Base-by-base conservation (phyloP, 2,888 invertebrate species). In the Pristionchus japonicus region DNA sequence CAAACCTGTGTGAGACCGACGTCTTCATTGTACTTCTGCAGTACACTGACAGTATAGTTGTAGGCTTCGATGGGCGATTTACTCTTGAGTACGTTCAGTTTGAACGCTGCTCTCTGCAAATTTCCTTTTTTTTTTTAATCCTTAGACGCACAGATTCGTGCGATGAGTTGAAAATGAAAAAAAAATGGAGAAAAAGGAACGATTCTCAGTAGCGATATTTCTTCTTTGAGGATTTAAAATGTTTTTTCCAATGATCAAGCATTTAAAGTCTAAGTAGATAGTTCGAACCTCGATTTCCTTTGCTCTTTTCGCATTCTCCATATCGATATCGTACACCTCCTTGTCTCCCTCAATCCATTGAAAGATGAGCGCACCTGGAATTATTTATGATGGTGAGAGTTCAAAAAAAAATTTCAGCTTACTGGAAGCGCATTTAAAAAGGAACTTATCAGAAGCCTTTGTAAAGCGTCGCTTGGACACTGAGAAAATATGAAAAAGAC, bases 321-420 rank as follows among this genome's bases (percentile, higher is more conserved):
- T 89, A 43, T 91, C 89, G 83, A 93, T 88, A 83, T 92, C 89
- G 74, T 90, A 90, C 80, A 89, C 74, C 89, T 94, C 94, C 84
- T 93, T 90, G 3, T 92, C 93, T 17, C 91, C 93, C 87, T 94
- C 94, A 57, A 94, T 90, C 74, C 90, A 89, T 89, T 91, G 89
- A 89, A 94, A 92, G 34, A 92, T 89, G 0, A 86, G 49, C 40
- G 86, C 86, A 6, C 86, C 86, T 86, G 49, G 9, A 86, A 47
- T n/a, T 27, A 3, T 23, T 3, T 3, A 15, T 31, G 31, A 67
- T 20, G 52, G 23, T 52, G 1, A 52, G 23, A 52, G 52, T 20
- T 52, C 52, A 52, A 17, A 13, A 2, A 17, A 17, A 49, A 49
- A 49, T 11, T 49, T 49, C 15, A 3, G 17, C 49, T 13, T 17